These are phyloP conservation scores for Heliconius cydno DNA, from an alignment of 2,888 invertebrate species.

Conservation along the genomic window DNA sequence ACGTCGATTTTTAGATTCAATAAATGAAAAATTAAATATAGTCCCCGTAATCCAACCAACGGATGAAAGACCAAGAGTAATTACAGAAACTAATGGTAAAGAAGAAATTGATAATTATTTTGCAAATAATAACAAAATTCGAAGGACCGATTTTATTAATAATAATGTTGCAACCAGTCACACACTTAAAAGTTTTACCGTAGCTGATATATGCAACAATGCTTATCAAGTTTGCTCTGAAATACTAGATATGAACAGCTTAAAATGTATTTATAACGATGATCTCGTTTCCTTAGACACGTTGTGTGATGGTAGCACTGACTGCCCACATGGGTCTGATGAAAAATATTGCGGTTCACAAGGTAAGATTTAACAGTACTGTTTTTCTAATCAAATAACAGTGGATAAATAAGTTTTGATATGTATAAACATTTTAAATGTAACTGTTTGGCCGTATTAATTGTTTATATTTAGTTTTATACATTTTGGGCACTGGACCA, in stretches of 20 bases:
- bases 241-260: conserved; percentile 58
- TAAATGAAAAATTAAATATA: conserved; percentile 44
- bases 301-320: conserved; percentile 63
- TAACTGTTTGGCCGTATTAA: not conserved
- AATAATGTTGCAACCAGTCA: not conserved
- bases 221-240: conserved; percentile 54
- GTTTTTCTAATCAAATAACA: not conserved
- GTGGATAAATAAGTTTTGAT: not conserved
- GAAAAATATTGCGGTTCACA: conserved; percentile 63
- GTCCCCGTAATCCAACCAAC: conserved; percentile 2
- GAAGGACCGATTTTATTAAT: not conserved
- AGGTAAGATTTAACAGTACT: conserved; percentile 52
- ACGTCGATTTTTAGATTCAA: conserved; percentile 51
- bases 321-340: conserved; percentile 65
- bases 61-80: conserved; percentile 3
- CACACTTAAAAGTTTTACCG: conserved; percentile 7
- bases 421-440: not conserved
- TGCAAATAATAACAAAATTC: not conserved
- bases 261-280: conserved; percentile 58
- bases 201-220: conserved; percentile 25
- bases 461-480: no score
- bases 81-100: not conserved
- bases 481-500: no score
- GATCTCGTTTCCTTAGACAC: conserved; percentile 55
- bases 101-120: not conserved